Conservation (phyloP, 2,113 vertebrate species). For the Climacteris rufus region DNA sequence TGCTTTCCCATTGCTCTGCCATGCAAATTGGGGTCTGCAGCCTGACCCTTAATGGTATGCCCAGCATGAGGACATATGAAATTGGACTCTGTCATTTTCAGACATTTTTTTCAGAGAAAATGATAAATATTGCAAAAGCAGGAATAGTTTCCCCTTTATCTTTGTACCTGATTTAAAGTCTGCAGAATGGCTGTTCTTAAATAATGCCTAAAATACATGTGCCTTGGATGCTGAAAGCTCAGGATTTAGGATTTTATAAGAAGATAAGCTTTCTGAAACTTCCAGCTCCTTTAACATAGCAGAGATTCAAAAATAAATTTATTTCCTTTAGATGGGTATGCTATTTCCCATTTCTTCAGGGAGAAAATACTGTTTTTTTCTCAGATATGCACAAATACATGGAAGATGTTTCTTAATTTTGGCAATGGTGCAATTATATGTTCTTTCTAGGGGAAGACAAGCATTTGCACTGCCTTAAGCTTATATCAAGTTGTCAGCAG, state of each 20-base stretch:
- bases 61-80: neutral
- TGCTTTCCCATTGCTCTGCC: neutral
- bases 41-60: accelerated
- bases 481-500: neutral
- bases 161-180: neutral
- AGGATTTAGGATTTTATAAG: neutral
- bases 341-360: neutral
- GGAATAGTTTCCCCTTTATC: neutral
- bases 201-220: neutral
- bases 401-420: neutral
- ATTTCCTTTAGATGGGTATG: neutral
- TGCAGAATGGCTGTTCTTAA: neutral
- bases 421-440: neutral
- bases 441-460: neutral
- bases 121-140: neutral
- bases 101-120: neutral
- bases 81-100: neutral
- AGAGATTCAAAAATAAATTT: neutral
- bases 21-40: neutral
- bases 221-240: neutral
- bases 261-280: neutral
- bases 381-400: neutral
- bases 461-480: neutral
- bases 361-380: neutral
- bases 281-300: neutral